Conservation (phyloP, 1,140 invertebrate species). For the Drosophila albomicans region DNA sequence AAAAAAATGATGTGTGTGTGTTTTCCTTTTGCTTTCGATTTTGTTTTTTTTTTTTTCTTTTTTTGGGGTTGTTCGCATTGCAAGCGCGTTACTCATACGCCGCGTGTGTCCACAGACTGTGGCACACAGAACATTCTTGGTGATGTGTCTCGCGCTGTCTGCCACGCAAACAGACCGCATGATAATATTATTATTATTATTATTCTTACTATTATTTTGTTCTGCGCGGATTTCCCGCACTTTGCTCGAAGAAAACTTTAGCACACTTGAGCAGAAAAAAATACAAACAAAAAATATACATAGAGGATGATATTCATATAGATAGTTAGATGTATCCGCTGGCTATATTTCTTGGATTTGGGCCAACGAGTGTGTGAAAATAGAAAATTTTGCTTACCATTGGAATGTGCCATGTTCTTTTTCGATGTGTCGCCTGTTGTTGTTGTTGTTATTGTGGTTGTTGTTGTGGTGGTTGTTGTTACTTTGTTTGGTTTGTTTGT, state of each 20-base stretch:
- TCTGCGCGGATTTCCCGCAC: conserved; percentile 70
- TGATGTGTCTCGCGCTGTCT: conserved; percentile 14
- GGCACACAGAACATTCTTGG: not conserved
- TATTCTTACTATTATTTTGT: conserved; percentile 51
- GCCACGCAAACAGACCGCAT: conserved; percentile 26
- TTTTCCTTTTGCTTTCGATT: conserved; percentile 12
- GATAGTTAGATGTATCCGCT: conserved; percentile 56
- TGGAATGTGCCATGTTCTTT: conserved; percentile 71
- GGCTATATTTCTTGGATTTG: conserved; percentile 80
- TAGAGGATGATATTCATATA: conserved; percentile 29
- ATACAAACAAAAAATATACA: conserved; percentile 44
- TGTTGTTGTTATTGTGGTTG: conserved; percentile 22
- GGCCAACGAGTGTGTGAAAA: conserved; percentile 78
- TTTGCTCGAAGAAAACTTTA: conserved; percentile 39
- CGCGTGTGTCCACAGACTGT: conserved; percentile 36
- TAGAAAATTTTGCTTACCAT: conserved; percentile 69
- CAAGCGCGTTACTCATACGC: conserved; percentile 52
- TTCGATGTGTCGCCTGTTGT: conserved; percentile 15
- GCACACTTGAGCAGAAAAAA: not conserved
- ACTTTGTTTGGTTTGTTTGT: conserved; percentile 53
- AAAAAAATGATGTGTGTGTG: not conserved
- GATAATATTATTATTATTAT: conserved; percentile 53
- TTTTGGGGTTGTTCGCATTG: conserved; percentile 27
- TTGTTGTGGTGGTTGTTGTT: conserved; percentile 39
- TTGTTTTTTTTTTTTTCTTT: not conserved